phyloP scores from a whole-genome alignment of 2,113 vertebrate genomes.

The Perognathus longimembris region DNA sequence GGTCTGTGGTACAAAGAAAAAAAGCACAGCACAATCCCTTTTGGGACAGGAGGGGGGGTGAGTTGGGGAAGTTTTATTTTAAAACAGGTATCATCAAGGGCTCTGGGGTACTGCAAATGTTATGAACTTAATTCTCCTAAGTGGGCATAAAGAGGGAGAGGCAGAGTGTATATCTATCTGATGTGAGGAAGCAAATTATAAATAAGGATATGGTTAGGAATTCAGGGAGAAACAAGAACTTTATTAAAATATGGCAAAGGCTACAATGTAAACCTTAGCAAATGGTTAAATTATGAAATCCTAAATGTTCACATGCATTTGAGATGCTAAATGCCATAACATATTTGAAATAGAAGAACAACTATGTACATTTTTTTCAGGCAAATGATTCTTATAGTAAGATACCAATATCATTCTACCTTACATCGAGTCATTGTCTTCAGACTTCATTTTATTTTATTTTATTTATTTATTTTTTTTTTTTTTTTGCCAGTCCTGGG shows the following conservation, averaged over 20 bases:
- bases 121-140: background rate
- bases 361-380: background rate
- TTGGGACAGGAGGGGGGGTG: no score
- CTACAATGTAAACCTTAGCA: background rate
- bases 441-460: background rate
- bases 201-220: background rate
- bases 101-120: background rate
- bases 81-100: background rate
- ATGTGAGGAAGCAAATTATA: background rate
- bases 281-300: background rate
- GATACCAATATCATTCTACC: background rate
- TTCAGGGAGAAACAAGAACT: background rate
- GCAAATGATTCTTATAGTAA: background rate
- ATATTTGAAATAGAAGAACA: background rate
- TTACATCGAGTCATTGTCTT: background rate
- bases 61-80: background rate
- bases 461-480: no score
- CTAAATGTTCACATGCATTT: background rate
- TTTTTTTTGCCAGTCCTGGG: no score
- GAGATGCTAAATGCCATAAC: background rate
- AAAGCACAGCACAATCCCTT: background rate
- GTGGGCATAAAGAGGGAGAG: background rate
- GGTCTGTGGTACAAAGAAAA: background rate
- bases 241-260: background rate
- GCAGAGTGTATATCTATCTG: background rate